Percentiles rank a stretch among this genome's conserved stretches.
These are phyloP conservation scores for Percopsis transmontana DNA, from an alignment of 2,113 vertebrate species.

Conservation along the genomic window DNA sequence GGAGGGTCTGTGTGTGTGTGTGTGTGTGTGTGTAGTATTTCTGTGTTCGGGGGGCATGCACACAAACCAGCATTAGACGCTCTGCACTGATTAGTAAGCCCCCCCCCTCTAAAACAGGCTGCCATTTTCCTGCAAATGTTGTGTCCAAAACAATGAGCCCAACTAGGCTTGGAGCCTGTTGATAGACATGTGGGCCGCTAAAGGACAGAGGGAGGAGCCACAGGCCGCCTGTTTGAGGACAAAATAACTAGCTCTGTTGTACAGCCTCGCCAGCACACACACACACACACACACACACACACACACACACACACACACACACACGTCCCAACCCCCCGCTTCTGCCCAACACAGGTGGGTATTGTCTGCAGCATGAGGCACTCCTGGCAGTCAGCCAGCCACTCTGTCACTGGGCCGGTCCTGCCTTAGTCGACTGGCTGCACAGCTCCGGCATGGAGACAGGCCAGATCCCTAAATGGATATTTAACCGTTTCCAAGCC, in stretches of 20 bases:
- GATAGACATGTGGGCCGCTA: constrained; percentile 45
- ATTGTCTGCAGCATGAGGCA: constrained; percentile 67
- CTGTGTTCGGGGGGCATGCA: constrained; percentile 18
- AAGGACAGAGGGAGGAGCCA: not conserved
- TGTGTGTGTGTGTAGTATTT: not conserved
- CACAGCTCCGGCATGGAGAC: constrained; percentile 43
- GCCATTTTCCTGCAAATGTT: constrained; percentile 37
- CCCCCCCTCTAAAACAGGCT: not conserved
- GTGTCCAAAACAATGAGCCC: constrained; percentile 56
- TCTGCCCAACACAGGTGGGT: constrained; percentile 72
- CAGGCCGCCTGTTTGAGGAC: constrained; percentile 39
- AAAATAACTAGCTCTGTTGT: constrained; percentile 38
- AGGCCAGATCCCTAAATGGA: constrained; percentile 26
- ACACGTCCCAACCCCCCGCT: constrained; percentile 34
- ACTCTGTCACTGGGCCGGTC: constrained; percentile 62
- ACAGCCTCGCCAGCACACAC: not conserved
- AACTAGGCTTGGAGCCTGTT: constrained; percentile 55
- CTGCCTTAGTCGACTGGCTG: constrained; percentile 55
- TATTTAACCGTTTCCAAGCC: constrained; percentile 59
- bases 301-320: constrained; percentile 15
- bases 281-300: not conserved
- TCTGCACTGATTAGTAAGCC: constrained; percentile 17
- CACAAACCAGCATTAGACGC: constrained; percentile 15
- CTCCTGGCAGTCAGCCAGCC: constrained; percentile 64
- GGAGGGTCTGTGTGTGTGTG: constrained; percentile 15